Evolutionary conservation across 2,888 invertebrate species (phyloP), one percentile per base, ranked within the genome.

Genomic region (Orthonychiurus folsomi): DNA sequence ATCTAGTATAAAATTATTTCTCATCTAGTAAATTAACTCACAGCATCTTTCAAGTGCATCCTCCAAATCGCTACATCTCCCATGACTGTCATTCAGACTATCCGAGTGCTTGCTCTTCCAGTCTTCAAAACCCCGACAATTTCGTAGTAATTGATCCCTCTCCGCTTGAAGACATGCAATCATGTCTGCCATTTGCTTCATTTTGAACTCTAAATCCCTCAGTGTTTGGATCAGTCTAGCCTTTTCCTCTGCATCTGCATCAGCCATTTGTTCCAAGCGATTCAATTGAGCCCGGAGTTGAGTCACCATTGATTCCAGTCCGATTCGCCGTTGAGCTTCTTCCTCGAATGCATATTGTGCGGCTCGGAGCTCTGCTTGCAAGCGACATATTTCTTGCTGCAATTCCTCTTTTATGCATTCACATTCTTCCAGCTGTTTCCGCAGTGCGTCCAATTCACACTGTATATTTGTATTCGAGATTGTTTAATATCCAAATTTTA

Each of bases 11-110:
- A 55, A n/a, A 18, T 23, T n/a, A 60, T 28, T 23, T 12, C 23
- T 15, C 2, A 53, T 37, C 20, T 25, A 47, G n/a, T 47, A n/a
- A n/a, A 18, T 59, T 18, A 56, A 21, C 60, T 62, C 62, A 67
- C 69, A 69, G 47, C 71, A 70, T 52, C 65, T 60, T 12, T 61
- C 62, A 5, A 71, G 57, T 9, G 69, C 67, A 12, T 64, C 60
- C 59, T 69, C 61, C 9, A 71, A 28, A 12, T 68, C 65, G 18
- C 56, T 37, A 56, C 62, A 62, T 52, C 61, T 58, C 27, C 59
- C 24, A 20, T 26, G 50, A 23, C 24, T 59, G 50, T 26, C 5
- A 3, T 18, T 21, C 15, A 27, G 2, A 20, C 50, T 27, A 5
- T 63, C 48, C 5, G 20, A 37, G 12, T 37, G 48, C 1, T 20